Evolutionary conservation across 1,140 invertebrate genomes (phyloP).

Genomic region (Neuroterus valhalla): DNA sequence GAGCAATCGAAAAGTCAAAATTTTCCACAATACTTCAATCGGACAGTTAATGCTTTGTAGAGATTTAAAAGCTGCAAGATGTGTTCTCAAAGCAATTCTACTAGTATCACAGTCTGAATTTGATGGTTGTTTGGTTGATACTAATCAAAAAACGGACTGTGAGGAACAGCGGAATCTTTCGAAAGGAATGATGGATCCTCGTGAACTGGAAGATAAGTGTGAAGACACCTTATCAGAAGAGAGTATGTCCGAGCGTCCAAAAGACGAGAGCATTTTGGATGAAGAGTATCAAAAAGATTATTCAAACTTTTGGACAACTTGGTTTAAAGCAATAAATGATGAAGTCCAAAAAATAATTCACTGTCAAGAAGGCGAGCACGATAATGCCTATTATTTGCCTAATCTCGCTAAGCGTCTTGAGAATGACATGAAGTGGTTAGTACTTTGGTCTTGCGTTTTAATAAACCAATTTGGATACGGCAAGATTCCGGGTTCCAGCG

Average conservation of each 20-base stretch:
- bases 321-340: too few species aligned
- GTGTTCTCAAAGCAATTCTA: conserved; percentile 30
- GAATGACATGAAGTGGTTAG: background rate
- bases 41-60: background rate
- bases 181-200: background rate
- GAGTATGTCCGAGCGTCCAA: too few species aligned
- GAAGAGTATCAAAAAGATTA: background rate
- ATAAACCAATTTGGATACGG: conserved; percentile 2
- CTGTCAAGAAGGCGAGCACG: background rate
- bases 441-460: background rate
- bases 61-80: conserved; percentile 8
- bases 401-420: background rate
- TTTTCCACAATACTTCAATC: background rate
- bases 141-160: background rate
- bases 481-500: background rate
- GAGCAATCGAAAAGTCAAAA: background rate
- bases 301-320: background rate
- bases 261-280: too few species aligned
- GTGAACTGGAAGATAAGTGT: too few species aligned
- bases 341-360: background rate
- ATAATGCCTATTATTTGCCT: background rate
- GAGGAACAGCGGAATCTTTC: background rate
- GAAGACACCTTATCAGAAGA: too few species aligned
- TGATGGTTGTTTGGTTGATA: background rate
- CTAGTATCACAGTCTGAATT: conserved; percentile 22